phyloP scores from a whole-genome alignment of 2,797 vertebrate genomes.

The Coccyzus lansbergi region DNA sequence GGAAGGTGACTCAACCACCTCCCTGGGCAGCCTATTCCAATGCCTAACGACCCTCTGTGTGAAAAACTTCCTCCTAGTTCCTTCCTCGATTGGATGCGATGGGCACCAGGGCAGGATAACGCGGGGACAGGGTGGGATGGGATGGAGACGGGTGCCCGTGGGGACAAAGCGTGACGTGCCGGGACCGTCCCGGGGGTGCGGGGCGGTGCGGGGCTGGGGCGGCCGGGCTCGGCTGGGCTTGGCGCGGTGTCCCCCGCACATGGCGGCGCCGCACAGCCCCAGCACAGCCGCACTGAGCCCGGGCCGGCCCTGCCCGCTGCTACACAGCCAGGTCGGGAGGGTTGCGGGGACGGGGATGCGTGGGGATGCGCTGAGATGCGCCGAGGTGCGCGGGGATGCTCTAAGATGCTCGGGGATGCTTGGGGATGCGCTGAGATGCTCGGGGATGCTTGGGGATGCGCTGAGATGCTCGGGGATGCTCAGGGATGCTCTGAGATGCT shows the following conservation, averaged over 20 bases:
- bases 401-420: too few species aligned
- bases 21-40: too few species aligned
- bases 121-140: neutral
- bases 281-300: slow-evolving; percentile 54
- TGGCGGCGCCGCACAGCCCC: slow-evolving; percentile 38
- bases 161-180: neutral
- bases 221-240: neutral
- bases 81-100: too few species aligned
- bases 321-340: neutral
- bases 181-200: neutral
- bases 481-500: too few species aligned
- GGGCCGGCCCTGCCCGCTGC: neutral
- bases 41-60: too few species aligned
- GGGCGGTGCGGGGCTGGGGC: neutral
- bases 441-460: too few species aligned
- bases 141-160: neutral
- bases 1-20: too few species aligned
- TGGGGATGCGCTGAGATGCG: neutral
- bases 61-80: too few species aligned
- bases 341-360: neutral
- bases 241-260: neutral
- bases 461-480: too few species aligned
- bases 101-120: neutral
- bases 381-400: neutral
- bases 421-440: too few species aligned